Conservation (phyloP, 1,140 invertebrate species). For the Pygmarrhopalites habei region DNA sequence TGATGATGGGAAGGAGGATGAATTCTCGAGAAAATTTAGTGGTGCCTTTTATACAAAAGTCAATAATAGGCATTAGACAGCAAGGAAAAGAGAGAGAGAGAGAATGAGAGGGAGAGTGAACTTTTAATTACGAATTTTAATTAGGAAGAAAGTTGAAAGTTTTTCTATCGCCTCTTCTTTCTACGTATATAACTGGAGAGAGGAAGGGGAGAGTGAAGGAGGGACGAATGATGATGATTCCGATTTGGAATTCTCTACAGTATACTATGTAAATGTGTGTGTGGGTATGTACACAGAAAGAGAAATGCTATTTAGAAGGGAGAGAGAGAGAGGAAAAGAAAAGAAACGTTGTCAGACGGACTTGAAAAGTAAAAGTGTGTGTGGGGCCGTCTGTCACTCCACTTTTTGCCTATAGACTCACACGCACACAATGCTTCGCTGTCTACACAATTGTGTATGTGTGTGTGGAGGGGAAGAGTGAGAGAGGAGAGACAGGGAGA, state of each 20-base stretch:
- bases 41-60: constrained; percentile 5
- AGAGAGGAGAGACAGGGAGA: background rate
- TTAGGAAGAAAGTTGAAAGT: constrained; percentile 38
- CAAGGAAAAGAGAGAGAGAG: background rate
- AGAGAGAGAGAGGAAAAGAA: constrained; percentile 6
- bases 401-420: too few species aligned
- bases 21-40: too few species aligned
- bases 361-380: too few species aligned
- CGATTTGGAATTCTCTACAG: background rate
- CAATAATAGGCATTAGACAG: constrained; percentile 8
- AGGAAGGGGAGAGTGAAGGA: background rate
- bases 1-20: too few species aligned
- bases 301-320: background rate
- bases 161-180: constrained; percentile 33
- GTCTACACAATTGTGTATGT: too few species aligned
- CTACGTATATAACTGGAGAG: background rate
- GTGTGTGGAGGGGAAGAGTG: background rate
- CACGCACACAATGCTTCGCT: too few species aligned
- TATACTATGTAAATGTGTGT: background rate
- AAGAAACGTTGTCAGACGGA: too few species aligned
- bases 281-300: background rate
- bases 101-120: constrained; percentile 13
- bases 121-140: constrained; percentile 41
- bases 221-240: background rate
- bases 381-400: too few species aligned